phyloP scores from a whole-genome alignment of 1,140 invertebrate genomes.

The Drosophila tani region DNA sequence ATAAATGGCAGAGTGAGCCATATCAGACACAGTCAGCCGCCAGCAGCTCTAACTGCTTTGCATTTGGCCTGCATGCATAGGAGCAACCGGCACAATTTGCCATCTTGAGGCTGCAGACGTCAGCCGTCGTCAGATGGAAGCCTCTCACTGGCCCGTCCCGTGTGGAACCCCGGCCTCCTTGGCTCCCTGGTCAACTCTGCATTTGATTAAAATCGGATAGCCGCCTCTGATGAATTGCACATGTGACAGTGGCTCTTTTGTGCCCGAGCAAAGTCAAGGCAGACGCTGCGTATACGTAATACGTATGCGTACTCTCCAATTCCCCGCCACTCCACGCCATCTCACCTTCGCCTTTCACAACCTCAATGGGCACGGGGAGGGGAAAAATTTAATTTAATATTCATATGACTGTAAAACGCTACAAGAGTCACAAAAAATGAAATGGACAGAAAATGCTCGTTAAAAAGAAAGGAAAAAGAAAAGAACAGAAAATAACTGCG shows the following conservation, averaged over 20 bases:
- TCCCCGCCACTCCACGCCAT: constrained; percentile 5
- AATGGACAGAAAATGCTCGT: constrained; percentile 51
- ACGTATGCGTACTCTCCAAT: constrained; percentile 24
- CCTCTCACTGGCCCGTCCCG: constrained; percentile 1
- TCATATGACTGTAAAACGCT: constrained; percentile 62
- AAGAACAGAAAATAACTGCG: constrained; percentile 11
- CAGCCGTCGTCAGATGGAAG: constrained; percentile 47
- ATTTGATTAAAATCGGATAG: constrained; percentile 76
- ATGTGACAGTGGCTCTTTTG: constrained; percentile 41
- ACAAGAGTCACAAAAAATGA: constrained; percentile 56
- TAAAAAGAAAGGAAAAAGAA: constrained; percentile 52
- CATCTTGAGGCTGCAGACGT: constrained; percentile 75
- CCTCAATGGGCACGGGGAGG: constrained; percentile 14
- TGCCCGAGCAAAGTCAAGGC: constrained; percentile 22
- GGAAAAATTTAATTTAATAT: constrained; percentile 63
- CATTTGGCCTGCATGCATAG: constrained; percentile 50
- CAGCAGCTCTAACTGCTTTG: constrained; percentile 55
- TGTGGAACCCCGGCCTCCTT: too few relatives aligned
- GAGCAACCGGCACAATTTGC: constrained; percentile 50
- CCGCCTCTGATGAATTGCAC: constrained; percentile 59
- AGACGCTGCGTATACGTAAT: constrained; percentile 26
- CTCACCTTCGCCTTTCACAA: constrained; percentile 30
- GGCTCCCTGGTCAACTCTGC: constrained; percentile 58
- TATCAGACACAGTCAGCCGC: constrained; percentile 64
- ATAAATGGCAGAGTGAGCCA: constrained; percentile 82